These are phyloP conservation scores for Agrilus biguttatus DNA, from an alignment of 2,888 invertebrate species.

Conservation along the genomic window DNA sequence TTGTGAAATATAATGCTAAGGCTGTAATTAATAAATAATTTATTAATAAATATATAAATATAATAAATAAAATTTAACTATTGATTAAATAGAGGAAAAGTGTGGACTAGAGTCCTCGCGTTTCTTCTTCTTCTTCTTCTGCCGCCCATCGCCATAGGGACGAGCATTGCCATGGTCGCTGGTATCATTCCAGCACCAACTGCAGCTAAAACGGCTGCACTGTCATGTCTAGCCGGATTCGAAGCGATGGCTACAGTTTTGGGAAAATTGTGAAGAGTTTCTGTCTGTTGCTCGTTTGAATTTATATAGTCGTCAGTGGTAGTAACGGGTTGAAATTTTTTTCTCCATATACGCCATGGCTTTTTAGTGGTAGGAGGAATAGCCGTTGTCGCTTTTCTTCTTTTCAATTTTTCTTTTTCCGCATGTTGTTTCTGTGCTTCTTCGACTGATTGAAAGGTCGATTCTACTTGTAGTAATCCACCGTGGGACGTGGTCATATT, in stretches of 20 bases:
- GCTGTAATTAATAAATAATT: too few relatives aligned
- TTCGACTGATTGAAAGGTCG: slow-evolving; percentile 55
- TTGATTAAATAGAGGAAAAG: slow-evolving; percentile 3
- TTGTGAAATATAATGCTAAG: too few relatives aligned
- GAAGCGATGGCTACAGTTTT: too few relatives aligned
- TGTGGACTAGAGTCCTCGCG: too few relatives aligned
- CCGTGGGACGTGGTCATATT: slow-evolving; percentile 59
- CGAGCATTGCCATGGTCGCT: slow-evolving; percentile 67
- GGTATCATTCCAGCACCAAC: slow-evolving; percentile 69
- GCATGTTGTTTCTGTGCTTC: slow-evolving; percentile 37
- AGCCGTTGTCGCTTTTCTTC: slow-evolving; percentile 8
- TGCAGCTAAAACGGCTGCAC: slow-evolving; percentile 52
- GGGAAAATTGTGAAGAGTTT: too few relatives aligned
- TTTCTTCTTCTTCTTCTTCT: slow-evolving; percentile 19
- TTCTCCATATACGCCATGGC: too few relatives aligned
- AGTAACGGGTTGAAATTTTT: too few relatives aligned
- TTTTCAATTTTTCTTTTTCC: slow-evolving; percentile 19
- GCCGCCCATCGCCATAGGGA: slow-evolving; percentile 60
- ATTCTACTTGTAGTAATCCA: slow-evolving; percentile 60
- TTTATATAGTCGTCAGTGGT: too few relatives aligned
- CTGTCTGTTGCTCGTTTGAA: too few relatives aligned
- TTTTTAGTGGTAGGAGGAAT: slow-evolving; percentile 1
- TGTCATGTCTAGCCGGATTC: slow-evolving; percentile 24
- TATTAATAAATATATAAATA: not conserved
- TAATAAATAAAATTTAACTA: slow-evolving; percentile 2